phyloP scores from a whole-genome alignment of 2,888 invertebrate species.

The Mythimna impura region DNA sequence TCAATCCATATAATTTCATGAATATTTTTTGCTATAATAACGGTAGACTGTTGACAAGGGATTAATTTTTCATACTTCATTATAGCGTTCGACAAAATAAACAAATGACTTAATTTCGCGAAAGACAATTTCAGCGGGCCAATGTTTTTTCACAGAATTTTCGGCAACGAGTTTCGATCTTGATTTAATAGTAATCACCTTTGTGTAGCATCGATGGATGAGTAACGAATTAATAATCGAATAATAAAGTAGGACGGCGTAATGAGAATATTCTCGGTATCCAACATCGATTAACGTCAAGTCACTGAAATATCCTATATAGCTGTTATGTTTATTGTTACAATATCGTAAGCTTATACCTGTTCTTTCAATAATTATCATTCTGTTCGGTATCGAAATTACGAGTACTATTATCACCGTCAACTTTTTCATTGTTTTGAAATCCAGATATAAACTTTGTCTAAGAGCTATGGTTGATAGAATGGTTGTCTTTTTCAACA shows the following conservation, averaged over 20 bases:
- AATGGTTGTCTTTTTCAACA: neutral
- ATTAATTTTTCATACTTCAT: constrained; percentile 66
- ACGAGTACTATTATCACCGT: neutral
- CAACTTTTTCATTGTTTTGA: neutral
- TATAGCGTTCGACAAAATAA: constrained; percentile 56
- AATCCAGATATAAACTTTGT: neutral
- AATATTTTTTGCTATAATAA: constrained; percentile 52
- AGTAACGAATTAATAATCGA: constrained; percentile 38
- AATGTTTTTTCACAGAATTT: constrained; percentile 40
- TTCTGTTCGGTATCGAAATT: neutral
- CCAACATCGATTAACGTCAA: constrained; percentile 23
- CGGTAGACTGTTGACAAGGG: constrained; percentile 39
- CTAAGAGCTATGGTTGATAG: neutral
- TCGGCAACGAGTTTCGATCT: constrained; percentile 9
- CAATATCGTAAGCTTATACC: neutral
- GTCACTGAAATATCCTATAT: neutral
- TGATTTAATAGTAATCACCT: constrained; percentile 35
- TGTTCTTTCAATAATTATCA: neutral
- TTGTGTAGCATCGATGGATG: constrained; percentile 17
- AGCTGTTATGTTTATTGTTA: neutral
- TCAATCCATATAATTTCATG: constrained; percentile 48
- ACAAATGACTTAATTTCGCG: constrained; percentile 61
- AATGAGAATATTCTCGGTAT: constrained; percentile 11
- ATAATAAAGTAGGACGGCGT: constrained; percentile 20
- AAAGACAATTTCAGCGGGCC: constrained; percentile 52